Evolutionary conservation across 1,140 invertebrate species (phyloP).

Genomic region (Maconellicoccus hirsutus): DNA sequence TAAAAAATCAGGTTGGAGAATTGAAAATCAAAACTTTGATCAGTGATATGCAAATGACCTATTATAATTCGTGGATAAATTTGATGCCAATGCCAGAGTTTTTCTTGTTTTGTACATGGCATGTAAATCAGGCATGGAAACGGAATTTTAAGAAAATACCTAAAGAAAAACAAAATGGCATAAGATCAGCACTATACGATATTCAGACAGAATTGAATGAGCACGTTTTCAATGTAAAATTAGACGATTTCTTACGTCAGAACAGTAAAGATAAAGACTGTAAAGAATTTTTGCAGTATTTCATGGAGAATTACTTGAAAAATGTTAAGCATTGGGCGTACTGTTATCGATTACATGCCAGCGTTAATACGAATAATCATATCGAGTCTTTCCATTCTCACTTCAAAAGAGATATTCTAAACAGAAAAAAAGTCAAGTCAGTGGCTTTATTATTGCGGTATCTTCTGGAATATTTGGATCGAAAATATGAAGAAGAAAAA

Average conservation of each 20-base stretch:
- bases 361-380: no score
- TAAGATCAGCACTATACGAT: not conserved
- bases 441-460: no score
- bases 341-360: no score
- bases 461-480: no score
- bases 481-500: no score
- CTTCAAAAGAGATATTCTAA: no score
- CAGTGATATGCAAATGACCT: not conserved
- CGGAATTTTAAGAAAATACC: not conserved
- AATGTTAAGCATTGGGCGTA: no score
- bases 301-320: no score
- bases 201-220: not conserved
- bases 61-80: conserved; percentile 18
- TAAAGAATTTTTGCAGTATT: no score
- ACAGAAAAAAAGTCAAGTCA: no score
- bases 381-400: no score
- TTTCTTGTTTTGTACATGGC: not conserved
- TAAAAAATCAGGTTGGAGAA: not conserved
- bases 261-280: no score
- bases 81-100: not conserved
- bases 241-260: not conserved
- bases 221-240: not conserved
- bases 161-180: not conserved
- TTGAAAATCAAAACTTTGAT: not conserved
- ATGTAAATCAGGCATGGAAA: not conserved